Evolutionary conservation across 2,888 invertebrate species (phyloP).

Genomic region (Pristionchus exspectatus): DNA sequence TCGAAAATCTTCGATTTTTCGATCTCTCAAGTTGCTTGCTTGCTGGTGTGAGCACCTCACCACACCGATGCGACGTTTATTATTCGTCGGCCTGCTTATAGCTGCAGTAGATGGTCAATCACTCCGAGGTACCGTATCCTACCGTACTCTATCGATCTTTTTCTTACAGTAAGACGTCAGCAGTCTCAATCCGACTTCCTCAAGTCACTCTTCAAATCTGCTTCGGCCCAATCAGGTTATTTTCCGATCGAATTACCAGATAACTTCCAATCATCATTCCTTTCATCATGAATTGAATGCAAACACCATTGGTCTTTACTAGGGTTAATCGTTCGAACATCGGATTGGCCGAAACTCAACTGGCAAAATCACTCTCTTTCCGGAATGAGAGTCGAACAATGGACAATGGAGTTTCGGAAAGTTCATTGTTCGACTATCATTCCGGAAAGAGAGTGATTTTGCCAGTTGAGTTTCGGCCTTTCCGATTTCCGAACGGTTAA

Average conservation of each 20-base stretch:
- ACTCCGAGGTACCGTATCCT: not conserved
- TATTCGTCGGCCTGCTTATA: constrained; percentile 8
- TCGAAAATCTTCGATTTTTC: not conserved
- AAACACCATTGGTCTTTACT: no score
- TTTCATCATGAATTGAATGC: no score
- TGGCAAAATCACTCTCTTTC: no score
- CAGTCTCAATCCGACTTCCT: constrained; percentile 6
- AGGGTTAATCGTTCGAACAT: no score
- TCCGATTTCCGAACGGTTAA: no score
- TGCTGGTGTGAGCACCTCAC: not conserved
- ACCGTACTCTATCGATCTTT: not conserved
- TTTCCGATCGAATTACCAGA: not conserved
- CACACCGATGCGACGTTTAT: constrained; percentile 5
- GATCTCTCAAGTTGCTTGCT: constrained; percentile 17
- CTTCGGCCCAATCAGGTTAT: not conserved
- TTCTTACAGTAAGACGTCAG: not conserved
- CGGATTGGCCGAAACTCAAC: no score
- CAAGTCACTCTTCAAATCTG: constrained; percentile 16
- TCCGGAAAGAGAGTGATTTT: no score
- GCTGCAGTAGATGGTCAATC: not conserved
- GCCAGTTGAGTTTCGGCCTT: no score
- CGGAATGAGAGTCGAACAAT: no score
- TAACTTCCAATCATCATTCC: no score
- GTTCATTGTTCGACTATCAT: no score
- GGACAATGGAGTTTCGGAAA: no score